Conservation (phyloP, 2,888 invertebrate species). For the Apoda limacodes region DNA sequence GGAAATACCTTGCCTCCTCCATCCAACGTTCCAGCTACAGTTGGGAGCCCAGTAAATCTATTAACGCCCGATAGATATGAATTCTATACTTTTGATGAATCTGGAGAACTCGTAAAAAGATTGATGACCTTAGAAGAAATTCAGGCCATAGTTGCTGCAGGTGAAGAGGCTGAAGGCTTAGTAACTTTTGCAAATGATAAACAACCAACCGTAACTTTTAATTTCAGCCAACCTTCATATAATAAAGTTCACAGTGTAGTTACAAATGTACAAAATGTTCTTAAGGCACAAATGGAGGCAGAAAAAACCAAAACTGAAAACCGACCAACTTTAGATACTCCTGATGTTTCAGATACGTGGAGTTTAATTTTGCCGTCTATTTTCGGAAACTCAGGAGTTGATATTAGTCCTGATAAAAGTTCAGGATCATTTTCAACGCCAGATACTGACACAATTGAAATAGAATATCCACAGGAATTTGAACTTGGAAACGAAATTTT, state of each 20-base stretch:
- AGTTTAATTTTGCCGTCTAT: conserved; percentile 85
- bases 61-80: conserved; percentile 87
- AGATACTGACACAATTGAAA: conserved; percentile 52
- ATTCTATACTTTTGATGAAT: conserved; percentile 88
- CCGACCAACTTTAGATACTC: conserved; percentile 73
- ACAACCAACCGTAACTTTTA: conserved; percentile 55
- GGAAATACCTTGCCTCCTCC: conserved; percentile 77
- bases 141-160: conserved; percentile 85
- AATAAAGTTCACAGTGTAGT: conserved; percentile 84
- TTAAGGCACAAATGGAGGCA: conserved; percentile 76
- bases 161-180: conserved; percentile 75
- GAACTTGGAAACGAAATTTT: conserved; percentile 32
- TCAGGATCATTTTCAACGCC: conserved; percentile 45
- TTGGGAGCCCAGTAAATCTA: conserved; percentile 84
- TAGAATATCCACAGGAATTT: conserved; percentile 29
- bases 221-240: conserved; percentile 68
- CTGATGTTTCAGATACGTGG: conserved; percentile 83
- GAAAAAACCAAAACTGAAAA: conserved; percentile 69
- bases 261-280: conserved; percentile 84
- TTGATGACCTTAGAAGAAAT: conserved; percentile 89
- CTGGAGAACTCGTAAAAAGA: conserved; percentile 83
- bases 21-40: conserved; percentile 66
- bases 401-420: conserved; percentile 67
- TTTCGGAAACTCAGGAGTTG: conserved; percentile 77
- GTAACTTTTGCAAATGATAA: conserved; percentile 61